Base-by-base conservation (phyloP, 2,888 invertebrate genomes). In the Plebejus anna region DNA sequence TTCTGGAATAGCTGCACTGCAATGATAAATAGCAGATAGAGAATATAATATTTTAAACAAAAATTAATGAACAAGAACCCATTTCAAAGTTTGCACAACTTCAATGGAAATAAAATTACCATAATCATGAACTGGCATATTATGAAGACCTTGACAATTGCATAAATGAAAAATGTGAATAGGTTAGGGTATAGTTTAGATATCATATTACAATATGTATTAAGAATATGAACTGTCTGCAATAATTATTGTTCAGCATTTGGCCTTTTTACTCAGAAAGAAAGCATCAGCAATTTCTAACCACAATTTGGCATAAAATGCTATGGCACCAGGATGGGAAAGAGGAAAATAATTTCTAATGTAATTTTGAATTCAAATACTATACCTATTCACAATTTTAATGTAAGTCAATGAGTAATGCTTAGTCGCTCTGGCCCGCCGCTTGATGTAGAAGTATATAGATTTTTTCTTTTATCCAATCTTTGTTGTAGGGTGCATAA, bases 401-500 rank as follows among this genome's bases (percentile, higher is more conserved):
- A 55, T 73, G 28, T 13, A 22, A 16, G 22, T 73, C 16, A 32
- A 4, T 75, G 51, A 16, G n/a, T 70, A 75, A 77, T 77, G 51
- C 78, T 86, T 88, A 80, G 77, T 91, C 93, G 5, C 85, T 86
- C 78, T 95, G 95, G 0, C 97, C 97, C 0, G 98, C 97, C 0
- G 99, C 99, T 90, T 99, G 98, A 81, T 98, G 96, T 80, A 99
- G 92, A 83, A 99, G 92, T 4, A 99, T 97, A 87, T 99, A 99
- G 80, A 99, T 99, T 89, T 99, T 99, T 88, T 99, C 99, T 90
- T 99, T 99, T 78, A 99, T 98, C 99, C 99, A 99, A 84, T 98
- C 99, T 93, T 99, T 99, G 89, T 99, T 99, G 92, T 99, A 99
- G 0, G 99, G 99, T 1, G 98, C 98, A 85, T 99, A 99, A 0